Base-by-base conservation (phyloP, 1,140 invertebrate species). In the Scaptomyza montana region DNA sequence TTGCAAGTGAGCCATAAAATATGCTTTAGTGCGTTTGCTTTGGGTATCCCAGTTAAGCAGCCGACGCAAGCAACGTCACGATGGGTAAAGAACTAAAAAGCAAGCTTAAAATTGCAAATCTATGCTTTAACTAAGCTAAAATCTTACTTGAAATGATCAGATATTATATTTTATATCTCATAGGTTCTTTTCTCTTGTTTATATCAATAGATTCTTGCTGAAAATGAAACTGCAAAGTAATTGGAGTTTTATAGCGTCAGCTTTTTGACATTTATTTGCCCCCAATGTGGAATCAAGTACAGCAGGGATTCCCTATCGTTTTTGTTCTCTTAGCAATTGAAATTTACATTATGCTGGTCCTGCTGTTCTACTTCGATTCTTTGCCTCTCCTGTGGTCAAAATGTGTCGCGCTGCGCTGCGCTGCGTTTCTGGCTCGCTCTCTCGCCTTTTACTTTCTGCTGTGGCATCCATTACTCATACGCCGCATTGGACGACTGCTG, bases 1-100 rank as follows among this genome's bases (percentile, higher is more conserved):
- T 59, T 85, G 81, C 81, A 89, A 87, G 85, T 84, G 77, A 84
- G 78, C 84, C 85, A 89, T 89, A 89, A 89, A 89, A 89, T 80
- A 78, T 89, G 66, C 80, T 79, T 76, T 65, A 84, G 73, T 79
- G 72, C 71, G 65, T 77, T 77, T 68, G 66, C 62, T 60, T 46
- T 41, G 47, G 59, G 55, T 47, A 50, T 66, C 30, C 62, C 49
- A 16, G 16, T 16, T 16, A 16, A 16, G 16, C 16, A 16, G 16
- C 16, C 1, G 16, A 16, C 16, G 16, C 16, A 16, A 16, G 16
- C 16, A 46, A n/a, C 7, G 5, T 33, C 60, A 64, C 67, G 33
- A 60, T 70, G 67, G 67, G 10, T 16, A 7, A 33, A n/a, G 21
- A 50, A 13, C 5, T 25, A 5, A 7, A 19, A 19, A 54, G 3